These are phyloP conservation scores for Bubo bubo DNA, from an alignment of 2,113 vertebrate genomes.

Conservation along the genomic window DNA sequence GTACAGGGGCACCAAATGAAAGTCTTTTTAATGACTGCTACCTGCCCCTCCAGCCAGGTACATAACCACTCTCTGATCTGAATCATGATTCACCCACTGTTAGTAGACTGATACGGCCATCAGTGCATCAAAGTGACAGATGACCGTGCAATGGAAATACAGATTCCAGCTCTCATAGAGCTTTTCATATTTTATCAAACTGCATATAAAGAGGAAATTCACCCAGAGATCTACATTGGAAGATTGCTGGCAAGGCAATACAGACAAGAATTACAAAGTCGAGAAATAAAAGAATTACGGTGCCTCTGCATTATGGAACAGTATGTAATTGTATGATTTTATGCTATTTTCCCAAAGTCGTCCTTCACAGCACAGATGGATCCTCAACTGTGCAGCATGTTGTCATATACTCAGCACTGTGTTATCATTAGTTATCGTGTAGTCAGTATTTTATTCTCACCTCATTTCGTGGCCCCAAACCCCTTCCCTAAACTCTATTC, in stretches of 20 bases:
- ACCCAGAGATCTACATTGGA: not conserved
- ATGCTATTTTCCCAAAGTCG: constrained; percentile 29
- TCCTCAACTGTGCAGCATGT: constrained; percentile 6
- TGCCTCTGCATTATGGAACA: constrained; percentile 28
- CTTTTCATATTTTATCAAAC: not conserved
- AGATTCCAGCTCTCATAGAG: not conserved
- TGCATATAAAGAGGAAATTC: not conserved
- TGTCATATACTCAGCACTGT: not conserved
- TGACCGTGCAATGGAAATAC: not conserved
- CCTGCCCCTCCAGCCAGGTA: not conserved
- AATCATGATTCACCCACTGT: not conserved
- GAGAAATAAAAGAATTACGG: not conserved
- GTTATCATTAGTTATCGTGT: not conserved
- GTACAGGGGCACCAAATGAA: not conserved
- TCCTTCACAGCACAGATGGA: constrained; percentile 65
- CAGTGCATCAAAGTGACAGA: not conserved
- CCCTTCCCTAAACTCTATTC: not conserved
- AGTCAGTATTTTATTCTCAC: constrained; percentile 26
- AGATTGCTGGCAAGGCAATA: not conserved
- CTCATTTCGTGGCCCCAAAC: not conserved
- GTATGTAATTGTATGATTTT: not conserved
- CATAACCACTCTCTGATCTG: not conserved
- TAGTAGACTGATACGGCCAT: not conserved
- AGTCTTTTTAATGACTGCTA: not conserved
- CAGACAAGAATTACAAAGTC: not conserved